These are phyloP conservation scores for Motacilla alba DNA, from an alignment of 2,113 vertebrate species.

Conservation along the genomic window DNA sequence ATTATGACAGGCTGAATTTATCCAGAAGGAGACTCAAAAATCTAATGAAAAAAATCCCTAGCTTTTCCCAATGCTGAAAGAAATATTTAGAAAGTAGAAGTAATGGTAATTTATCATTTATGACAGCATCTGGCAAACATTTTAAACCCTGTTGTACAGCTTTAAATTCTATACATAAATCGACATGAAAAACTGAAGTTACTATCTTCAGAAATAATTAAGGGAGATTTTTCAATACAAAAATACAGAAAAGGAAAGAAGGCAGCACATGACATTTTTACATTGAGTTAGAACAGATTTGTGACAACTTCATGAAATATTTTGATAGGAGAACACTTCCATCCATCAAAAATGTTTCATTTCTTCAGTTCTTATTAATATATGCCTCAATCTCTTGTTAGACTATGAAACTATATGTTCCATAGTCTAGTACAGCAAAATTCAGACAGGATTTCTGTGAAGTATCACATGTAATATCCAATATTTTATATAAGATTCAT, in stretches of 20 bases:
- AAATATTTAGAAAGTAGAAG: not conserved
- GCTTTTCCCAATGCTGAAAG: not conserved
- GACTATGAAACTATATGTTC: not conserved
- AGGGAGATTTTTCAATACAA: not conserved
- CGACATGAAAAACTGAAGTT: not conserved
- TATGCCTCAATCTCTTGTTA: not conserved
- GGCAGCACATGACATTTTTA: not conserved
- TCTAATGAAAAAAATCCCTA: not conserved
- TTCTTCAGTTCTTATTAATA: not conserved
- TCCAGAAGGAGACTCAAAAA: not conserved
- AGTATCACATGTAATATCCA: not conserved
- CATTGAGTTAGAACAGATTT: not conserved
- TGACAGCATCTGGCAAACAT: not conserved
- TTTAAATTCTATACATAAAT: not conserved
- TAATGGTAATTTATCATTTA: not conserved
- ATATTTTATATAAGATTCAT: not conserved
- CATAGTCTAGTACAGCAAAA: not conserved
- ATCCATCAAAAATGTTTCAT: not conserved
- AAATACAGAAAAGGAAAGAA: not conserved
- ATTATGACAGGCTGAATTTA: not conserved
- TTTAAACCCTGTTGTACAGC: not conserved
- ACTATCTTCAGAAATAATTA: not conserved
- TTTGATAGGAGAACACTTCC: not conserved
- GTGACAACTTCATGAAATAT: not conserved
- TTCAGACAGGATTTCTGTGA: not conserved